phyloP scores from a whole-genome alignment of 1,140 invertebrate genomes.

The Bicyclus anynana region DNA sequence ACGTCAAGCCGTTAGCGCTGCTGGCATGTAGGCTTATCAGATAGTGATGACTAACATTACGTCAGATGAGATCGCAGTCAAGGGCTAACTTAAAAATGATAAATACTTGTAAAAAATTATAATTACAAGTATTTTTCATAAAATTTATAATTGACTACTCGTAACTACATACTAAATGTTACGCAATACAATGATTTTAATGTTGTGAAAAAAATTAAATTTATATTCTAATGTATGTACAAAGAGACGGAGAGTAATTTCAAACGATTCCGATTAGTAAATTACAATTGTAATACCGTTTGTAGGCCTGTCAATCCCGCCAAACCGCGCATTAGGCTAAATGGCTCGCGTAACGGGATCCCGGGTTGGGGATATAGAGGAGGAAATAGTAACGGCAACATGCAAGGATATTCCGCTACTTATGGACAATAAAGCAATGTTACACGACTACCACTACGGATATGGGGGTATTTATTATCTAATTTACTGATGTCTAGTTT shows the following conservation, averaged over 20 bases:
- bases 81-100: no score
- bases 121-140: no score
- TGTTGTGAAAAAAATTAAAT: no score
- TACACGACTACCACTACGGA: conserved; percentile 38
- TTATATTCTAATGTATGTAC: no score
- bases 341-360: conserved; percentile 63
- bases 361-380: conserved; percentile 42
- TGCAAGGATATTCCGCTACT: conserved; percentile 49
- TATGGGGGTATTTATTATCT: conserved; percentile 45
- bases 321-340: conserved; percentile 70
- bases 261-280: not conserved
- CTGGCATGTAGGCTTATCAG: no score
- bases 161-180: no score
- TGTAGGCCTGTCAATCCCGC: conserved; percentile 55
- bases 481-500: conserved; percentile 27
- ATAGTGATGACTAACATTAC: no score
- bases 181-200: no score
- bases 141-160: no score
- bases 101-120: no score
- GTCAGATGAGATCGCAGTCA: no score
- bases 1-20: no score
- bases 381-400: conserved; percentile 58
- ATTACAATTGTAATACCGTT: conserved; percentile 16
- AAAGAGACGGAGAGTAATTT: not conserved
- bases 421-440: conserved; percentile 70